A percentile compares a stretch with the other conserved stretches of the same genome.
Conservation (phyloP, 2,888 invertebrate species). For the Amiota communis region DNA sequence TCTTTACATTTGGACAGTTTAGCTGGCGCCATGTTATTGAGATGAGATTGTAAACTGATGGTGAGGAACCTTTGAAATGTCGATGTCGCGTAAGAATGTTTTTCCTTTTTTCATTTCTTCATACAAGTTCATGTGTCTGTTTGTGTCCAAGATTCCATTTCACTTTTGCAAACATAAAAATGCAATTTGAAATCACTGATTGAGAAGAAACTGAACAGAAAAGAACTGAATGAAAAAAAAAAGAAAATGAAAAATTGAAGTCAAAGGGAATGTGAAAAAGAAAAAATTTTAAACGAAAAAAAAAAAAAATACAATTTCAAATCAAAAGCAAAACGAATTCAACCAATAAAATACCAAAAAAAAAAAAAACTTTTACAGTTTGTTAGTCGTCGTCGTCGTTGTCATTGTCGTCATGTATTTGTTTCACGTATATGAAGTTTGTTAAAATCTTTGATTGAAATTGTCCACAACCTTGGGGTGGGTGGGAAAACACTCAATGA, state of each 20-base stretch:
- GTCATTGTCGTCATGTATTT: not conserved
- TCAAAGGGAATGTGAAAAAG: not conserved
- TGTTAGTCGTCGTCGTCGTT: not conserved
- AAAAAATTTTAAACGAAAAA: conserved; percentile 1
- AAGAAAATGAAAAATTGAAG: not conserved
- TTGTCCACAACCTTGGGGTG: not conserved
- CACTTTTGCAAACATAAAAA: conserved; percentile 11
- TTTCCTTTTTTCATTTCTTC: not conserved
- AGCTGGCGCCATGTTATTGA: conserved; percentile 3
- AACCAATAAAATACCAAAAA: conserved; percentile 24
- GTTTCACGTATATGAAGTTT: conserved; percentile 13
- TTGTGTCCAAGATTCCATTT: not conserved
- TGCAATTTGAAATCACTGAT: conserved; percentile 21
- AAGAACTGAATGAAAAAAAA: not conserved
- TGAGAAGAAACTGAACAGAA: not conserved
- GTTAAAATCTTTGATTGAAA: conserved; percentile 16
- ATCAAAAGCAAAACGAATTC: not conserved
- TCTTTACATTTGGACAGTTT: no score
- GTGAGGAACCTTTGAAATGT: not conserved
- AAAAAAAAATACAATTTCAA: conserved; percentile 2
- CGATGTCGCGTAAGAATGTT: not conserved
- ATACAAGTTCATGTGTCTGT: not conserved
- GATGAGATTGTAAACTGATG: not conserved
- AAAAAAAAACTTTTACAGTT: conserved; percentile 20
- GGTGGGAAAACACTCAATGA: no score